phyloP scores from a whole-genome alignment of 2,797 vertebrate genomes.

The Syndactyla subalaris region DNA sequence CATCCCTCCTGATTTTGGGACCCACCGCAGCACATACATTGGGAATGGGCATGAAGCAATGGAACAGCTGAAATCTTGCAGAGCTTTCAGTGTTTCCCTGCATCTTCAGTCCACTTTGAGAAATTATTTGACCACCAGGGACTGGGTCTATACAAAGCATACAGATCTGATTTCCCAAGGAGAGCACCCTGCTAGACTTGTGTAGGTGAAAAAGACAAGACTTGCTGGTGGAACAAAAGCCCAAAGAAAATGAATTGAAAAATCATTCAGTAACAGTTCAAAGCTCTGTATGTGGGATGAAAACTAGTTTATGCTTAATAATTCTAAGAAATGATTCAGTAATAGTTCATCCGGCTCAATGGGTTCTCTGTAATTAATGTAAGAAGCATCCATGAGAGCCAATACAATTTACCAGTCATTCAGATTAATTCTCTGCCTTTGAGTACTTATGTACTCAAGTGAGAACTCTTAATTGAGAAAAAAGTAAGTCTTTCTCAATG shows the following conservation, averaged over 20 bases:
- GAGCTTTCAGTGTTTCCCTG: neutral
- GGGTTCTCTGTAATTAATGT: neutral
- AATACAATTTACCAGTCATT: neutral
- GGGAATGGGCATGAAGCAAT: neutral
- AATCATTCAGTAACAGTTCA: constrained; percentile 14
- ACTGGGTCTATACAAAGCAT: neutral
- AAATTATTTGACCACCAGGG: neutral
- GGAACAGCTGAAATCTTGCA: neutral
- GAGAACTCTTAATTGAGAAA: neutral
- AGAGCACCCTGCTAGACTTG: neutral
- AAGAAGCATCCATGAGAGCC: neutral
- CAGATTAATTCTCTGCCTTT: constrained; percentile 37
- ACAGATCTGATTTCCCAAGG: accelerated
- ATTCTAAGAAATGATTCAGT: constrained; percentile 39
- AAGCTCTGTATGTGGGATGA: constrained; percentile 14
- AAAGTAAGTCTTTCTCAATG: neutral
- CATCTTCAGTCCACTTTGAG: neutral
- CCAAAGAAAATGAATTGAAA: neutral
- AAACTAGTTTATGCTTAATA: neutral
- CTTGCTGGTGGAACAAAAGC: neutral
- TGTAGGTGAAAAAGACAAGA: neutral
- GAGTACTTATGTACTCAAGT: neutral
- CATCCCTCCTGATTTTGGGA: neutral
- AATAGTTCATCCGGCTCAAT: neutral
- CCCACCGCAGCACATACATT: neutral